These are phyloP conservation scores for Phymanthus crucifer DNA, from an alignment of 92 coral and sea anemone genomes.

Conservation along the genomic window DNA sequence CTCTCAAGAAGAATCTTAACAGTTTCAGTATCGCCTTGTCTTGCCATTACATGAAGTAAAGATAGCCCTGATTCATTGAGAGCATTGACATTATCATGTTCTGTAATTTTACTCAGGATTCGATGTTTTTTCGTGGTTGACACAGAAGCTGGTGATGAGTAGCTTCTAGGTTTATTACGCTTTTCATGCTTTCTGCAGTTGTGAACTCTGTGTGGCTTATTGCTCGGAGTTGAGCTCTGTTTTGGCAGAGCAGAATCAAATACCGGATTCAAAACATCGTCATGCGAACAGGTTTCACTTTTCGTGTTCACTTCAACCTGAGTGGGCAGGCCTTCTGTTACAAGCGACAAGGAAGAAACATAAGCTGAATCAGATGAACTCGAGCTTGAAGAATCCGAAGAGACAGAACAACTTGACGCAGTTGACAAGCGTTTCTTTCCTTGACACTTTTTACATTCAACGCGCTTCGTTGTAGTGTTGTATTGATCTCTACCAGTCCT, in stretches of 20 bases:
- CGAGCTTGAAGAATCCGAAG: conserved; percentile 77
- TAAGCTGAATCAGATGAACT: conserved; percentile 80
- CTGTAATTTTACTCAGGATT: conserved; percentile 41
- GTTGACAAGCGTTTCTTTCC: conserved; percentile 75
- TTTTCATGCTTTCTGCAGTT: conserved; percentile 27
- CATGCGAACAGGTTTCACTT: not conserved
- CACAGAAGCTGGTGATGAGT: conserved; percentile 15
- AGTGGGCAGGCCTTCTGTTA: not conserved
- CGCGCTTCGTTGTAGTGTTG: conserved; percentile 24
- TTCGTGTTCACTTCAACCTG: not conserved
- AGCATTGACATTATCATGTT: conserved; percentile 61
- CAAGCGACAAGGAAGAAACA: conserved; percentile 29
- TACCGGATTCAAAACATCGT: not conserved
- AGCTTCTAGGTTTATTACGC: conserved; percentile 16
- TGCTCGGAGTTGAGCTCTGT: conserved; percentile 14
- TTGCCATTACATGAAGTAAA: conserved; percentile 85
- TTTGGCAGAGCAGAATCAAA: conserved; percentile 11
- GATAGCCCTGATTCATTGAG: conserved; percentile 78
- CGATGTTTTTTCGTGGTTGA: conserved; percentile 21
- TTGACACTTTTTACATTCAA: conserved; percentile 68
- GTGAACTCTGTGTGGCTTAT: conserved; percentile 9
- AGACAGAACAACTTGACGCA: conserved; percentile 72
- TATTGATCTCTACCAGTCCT: conserved; percentile 12
- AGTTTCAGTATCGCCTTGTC: conserved; percentile 67
- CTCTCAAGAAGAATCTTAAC: conserved; percentile 62